These are phyloP conservation scores for Lottia gigantea DNA, from an alignment of 2,888 invertebrate species.

Conservation along the genomic window DNA sequence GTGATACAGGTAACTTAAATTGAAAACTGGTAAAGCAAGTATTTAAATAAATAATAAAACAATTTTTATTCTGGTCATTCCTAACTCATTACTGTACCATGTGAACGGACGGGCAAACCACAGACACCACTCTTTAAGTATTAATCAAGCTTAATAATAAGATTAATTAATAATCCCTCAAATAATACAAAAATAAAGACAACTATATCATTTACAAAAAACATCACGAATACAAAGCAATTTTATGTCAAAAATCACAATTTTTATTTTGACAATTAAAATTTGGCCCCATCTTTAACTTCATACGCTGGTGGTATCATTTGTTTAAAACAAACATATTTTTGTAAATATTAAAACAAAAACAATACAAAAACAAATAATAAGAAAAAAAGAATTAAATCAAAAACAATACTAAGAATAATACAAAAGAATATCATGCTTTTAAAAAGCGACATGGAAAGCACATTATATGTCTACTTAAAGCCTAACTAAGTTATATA, in stretches of 20 bases:
- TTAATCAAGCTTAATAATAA: not conserved
- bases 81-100: not conserved
- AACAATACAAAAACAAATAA: not conserved
- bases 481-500: not conserved
- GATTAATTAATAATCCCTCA: not conserved
- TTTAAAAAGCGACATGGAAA: constrained; percentile 4
- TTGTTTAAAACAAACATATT: not conserved
- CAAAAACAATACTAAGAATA: not conserved
- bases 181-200: not conserved
- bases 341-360: not conserved
- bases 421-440: constrained; percentile 4
- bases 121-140: constrained; percentile 2
- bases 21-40: too few species aligned
- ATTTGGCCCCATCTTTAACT: constrained; percentile 9
- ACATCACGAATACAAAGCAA: not conserved
- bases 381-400: not conserved
- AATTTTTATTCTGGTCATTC: too few species aligned
- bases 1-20: too few species aligned
- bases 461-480: constrained; percentile 1
- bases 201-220: constrained; percentile 1
- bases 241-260: too few species aligned
- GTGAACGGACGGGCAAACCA: not conserved
- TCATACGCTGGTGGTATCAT: constrained; percentile 8
- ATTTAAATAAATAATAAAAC: too few species aligned
- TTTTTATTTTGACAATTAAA: constrained; percentile 1